Conservation (phyloP, 1,140 invertebrate species). For the Oreohelix idahoensis region DNA sequence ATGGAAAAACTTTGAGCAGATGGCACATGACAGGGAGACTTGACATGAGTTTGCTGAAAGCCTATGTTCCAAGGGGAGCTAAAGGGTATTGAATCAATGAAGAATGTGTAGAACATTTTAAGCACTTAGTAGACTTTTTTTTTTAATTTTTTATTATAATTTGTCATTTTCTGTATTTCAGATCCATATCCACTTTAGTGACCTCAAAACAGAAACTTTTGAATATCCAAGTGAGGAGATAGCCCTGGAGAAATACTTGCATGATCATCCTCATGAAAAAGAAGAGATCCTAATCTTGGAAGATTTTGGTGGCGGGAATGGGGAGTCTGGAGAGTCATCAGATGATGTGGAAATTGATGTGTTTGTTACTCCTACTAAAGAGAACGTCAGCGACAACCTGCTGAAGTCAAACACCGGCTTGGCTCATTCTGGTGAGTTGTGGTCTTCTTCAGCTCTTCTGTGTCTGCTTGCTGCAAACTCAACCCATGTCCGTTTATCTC, state of each 20-base stretch:
- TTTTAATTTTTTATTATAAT: too few species aligned
- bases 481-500: too few species aligned
- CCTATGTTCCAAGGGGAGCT: too few species aligned
- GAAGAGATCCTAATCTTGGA: conserved; percentile 44
- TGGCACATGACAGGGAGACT: too few species aligned
- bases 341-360: conserved; percentile 28
- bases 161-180: conserved; percentile 21
- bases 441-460: too few species aligned
- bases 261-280: conserved; percentile 51
- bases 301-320: conserved; percentile 31
- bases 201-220: conserved; percentile 42
- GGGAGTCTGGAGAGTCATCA: conserved; percentile 35
- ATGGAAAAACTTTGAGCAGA: too few species aligned
- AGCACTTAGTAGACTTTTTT: too few species aligned
- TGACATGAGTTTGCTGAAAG: too few species aligned
- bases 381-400: conserved; percentile 8
- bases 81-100: too few species aligned
- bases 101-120: too few species aligned
- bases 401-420: conserved; percentile 51
- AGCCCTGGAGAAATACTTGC: conserved; percentile 49
- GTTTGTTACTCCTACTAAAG: background rate
- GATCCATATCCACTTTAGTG: conserved; percentile 52
- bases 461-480: too few species aligned
- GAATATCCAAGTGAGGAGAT: conserved; percentile 57
- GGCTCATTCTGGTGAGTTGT: conserved; percentile 40